Conservation (phyloP, 2,888 invertebrate genomes). For the Serrognathus titanus region DNA sequence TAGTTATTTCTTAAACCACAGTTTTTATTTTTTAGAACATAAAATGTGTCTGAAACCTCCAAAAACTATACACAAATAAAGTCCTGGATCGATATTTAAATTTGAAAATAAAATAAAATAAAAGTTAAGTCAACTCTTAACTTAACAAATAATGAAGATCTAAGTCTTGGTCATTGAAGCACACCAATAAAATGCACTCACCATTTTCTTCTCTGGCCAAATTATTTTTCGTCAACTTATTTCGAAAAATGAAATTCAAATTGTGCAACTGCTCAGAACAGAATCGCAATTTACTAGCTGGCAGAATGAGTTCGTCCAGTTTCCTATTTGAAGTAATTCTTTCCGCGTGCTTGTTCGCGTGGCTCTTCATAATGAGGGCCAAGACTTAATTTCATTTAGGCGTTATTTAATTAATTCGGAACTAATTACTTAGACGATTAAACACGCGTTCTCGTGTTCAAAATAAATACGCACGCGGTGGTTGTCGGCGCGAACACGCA, state of each 20-base stretch:
- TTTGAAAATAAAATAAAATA: too few relatives aligned
- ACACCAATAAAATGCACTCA: neutral
- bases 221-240: slow-evolving; percentile 26
- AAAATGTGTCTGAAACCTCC: too few relatives aligned
- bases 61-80: too few relatives aligned
- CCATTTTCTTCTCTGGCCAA: slow-evolving; percentile 16
- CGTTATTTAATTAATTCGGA: neutral
- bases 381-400: neutral
- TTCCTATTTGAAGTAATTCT: slow-evolving; percentile 26
- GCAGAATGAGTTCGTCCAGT: slow-evolving; percentile 48
- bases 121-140: too few relatives aligned
- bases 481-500: slow-evolving; percentile 9
- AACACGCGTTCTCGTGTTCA: too few relatives aligned
- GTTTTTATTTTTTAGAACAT: too few relatives aligned
- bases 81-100: too few relatives aligned
- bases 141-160: too few relatives aligned
- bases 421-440: too few relatives aligned
- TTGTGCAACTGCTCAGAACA: slow-evolving; percentile 51
- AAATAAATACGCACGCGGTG: neutral
- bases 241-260: slow-evolving; percentile 50
- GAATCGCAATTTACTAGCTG: slow-evolving; percentile 51
- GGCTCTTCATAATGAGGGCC: slow-evolving; percentile 1
- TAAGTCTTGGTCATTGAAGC: too few relatives aligned
- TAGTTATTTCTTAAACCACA: too few relatives aligned
- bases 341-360: neutral